Evolutionary conservation across 1,140 invertebrate species (phyloP).

Genomic region (Nomia melanderi): DNA sequence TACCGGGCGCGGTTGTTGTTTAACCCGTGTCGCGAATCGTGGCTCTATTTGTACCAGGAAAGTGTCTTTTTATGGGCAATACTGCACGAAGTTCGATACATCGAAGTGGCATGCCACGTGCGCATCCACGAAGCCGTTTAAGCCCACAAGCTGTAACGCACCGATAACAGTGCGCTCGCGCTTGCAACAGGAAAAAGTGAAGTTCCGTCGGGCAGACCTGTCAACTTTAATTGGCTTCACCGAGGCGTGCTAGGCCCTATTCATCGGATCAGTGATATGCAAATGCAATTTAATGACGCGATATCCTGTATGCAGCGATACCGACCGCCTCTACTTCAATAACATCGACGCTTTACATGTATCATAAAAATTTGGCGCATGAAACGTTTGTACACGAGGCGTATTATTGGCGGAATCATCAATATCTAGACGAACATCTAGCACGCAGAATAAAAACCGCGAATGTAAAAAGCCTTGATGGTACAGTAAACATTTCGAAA

Average conservation of each 20-base stretch:
- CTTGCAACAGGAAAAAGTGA: constrained; percentile 30
- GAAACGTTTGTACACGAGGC: constrained; percentile 12
- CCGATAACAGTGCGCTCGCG: constrained; percentile 54
- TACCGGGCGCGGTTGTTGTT: constrained; percentile 37
- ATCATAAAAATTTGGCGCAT: constrained; percentile 30
- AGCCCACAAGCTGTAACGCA: constrained; percentile 53
- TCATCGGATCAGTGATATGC: constrained; percentile 74
- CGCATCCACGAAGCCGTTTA: constrained; percentile 46
- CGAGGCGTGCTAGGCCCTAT: constrained; percentile 68
- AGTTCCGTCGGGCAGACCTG: constrained; percentile 62
- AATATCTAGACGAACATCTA: neutral
- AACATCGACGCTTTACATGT: constrained; percentile 41
- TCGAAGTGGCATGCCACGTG: constrained; percentile 40
- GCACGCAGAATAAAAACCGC: neutral
- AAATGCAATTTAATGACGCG: constrained; percentile 77
- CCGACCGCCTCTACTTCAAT: constrained; percentile 47
- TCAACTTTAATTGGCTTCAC: constrained; percentile 75
- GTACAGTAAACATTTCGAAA: too few species aligned
- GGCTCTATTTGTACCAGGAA: constrained; percentile 46
- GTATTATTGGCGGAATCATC: constrained; percentile 34
- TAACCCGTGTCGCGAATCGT: constrained; percentile 21
- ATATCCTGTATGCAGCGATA: constrained; percentile 66
- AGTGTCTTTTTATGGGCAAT: constrained; percentile 36
- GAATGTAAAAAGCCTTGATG: neutral
- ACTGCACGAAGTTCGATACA: constrained; percentile 42